A percentile compares a stretch with the other conserved stretches of the same genome.
Evolutionary conservation across 1,140 invertebrate species (phyloP).

Genomic region (Cherax destructor): DNA sequence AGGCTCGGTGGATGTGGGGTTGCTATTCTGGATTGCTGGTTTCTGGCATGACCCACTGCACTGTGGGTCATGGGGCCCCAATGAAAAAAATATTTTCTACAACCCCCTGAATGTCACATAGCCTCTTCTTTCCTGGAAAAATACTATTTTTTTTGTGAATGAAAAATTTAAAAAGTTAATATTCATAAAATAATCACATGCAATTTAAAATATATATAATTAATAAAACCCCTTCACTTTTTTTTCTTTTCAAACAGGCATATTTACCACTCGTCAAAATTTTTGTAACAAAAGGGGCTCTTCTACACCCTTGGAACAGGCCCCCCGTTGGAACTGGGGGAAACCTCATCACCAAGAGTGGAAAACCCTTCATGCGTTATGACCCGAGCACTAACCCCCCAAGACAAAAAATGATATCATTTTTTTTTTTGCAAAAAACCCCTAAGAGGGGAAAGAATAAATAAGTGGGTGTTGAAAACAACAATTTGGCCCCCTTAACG

Average conservation of each 20-base stretch:
- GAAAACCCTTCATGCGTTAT: slow-evolving; percentile 75
- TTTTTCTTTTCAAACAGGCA: slow-evolving; percentile 67
- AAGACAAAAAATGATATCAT: slow-evolving; percentile 73
- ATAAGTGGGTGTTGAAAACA: too few species aligned
- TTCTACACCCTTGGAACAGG: slow-evolving; percentile 77
- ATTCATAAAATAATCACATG: background rate
- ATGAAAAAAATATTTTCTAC: too few species aligned
- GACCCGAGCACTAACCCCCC: slow-evolving; percentile 73
- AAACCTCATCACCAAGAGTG: slow-evolving; percentile 77
- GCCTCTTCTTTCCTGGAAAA: too few species aligned
- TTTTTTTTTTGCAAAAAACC: slow-evolving; percentile 55
- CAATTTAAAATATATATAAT: background rate
- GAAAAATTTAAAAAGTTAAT: too few species aligned
- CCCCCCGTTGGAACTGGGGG: slow-evolving; percentile 81
- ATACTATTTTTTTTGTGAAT: too few species aligned
- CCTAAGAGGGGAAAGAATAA: background rate
- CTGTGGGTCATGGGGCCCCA: too few species aligned
- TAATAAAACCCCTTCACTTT: background rate
- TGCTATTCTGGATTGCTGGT: too few species aligned
- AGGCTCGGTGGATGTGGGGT: too few species aligned
- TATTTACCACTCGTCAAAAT: slow-evolving; percentile 74
- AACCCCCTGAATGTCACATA: too few species aligned
- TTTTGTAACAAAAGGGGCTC: slow-evolving; percentile 73
- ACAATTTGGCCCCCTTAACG: background rate
- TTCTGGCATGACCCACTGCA: too few species aligned